Conservation (phyloP, 1,140 invertebrate species). For the Danaus plexippus region DNA sequence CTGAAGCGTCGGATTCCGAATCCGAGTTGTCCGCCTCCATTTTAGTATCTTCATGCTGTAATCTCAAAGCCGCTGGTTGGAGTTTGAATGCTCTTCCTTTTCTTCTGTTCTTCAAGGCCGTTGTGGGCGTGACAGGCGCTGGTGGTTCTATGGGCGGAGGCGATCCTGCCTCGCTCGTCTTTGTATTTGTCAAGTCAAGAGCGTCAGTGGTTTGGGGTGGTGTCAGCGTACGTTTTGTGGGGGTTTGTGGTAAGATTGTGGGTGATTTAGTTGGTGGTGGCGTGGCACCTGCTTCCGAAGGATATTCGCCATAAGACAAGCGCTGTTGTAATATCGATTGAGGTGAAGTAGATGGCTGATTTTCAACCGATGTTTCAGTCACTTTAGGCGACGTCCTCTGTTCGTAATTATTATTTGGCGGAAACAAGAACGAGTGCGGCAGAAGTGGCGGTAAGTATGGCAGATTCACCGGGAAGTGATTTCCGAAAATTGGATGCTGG, state of each 20-base stretch:
- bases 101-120: slow-evolving; percentile 76
- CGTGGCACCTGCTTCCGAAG: slow-evolving; percentile 24
- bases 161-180: slow-evolving; percentile 50
- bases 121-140: slow-evolving; percentile 49
- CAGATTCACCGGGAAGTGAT: slow-evolving; percentile 61
- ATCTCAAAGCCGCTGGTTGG: slow-evolving; percentile 73
- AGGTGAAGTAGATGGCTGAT: slow-evolving; percentile 28
- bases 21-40: slow-evolving; percentile 52
- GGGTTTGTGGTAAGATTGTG: slow-evolving; percentile 44
- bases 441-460: slow-evolving; percentile 59
- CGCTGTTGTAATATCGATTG: slow-evolving; percentile 55
- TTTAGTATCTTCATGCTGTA: slow-evolving; percentile 62
- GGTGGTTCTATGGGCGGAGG: slow-evolving; percentile 39
- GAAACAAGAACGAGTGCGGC: slow-evolving; percentile 63
- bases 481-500: slow-evolving; percentile 55
- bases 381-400: slow-evolving; percentile 39
- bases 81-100: slow-evolving; percentile 87
- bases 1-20: slow-evolving; percentile 55
- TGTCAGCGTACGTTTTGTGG: slow-evolving; percentile 34
- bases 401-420: slow-evolving; percentile 65
- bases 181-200: slow-evolving; percentile 74
- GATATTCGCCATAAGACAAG: slow-evolving; percentile 40
- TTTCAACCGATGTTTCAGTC: slow-evolving; percentile 29
- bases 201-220: slow-evolving; percentile 58
- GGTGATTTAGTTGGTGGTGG: slow-evolving; percentile 47